Evolutionary conservation across 2,797 vertebrate genomes (phyloP).

Genomic region (Cynodonichthys magdalenae): DNA sequence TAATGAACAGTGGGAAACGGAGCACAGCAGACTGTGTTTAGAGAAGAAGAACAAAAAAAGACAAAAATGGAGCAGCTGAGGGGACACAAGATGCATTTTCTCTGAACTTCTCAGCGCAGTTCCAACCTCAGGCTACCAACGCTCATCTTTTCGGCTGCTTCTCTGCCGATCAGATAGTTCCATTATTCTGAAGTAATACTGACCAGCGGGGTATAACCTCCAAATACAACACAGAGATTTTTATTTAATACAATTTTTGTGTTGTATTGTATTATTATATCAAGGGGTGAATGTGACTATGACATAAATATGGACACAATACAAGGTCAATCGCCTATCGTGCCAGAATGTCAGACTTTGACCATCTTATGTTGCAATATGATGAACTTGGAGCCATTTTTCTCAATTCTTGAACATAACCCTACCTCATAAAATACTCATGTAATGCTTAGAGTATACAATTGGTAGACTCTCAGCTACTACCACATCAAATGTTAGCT

Average conservation of each 20-base stretch:
- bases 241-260: constrained; percentile 67
- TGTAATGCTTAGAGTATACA: too few species aligned
- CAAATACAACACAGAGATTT: constrained; percentile 60
- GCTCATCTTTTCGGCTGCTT: constrained; percentile 12
- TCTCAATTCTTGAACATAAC: too few species aligned
- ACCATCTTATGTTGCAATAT: too few species aligned
- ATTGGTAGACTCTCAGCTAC: too few species aligned
- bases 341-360: too few species aligned
- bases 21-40: constrained; percentile 41
- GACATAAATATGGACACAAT: constrained; percentile 38
- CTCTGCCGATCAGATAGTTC: constrained; percentile 23
- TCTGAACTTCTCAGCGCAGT: constrained; percentile 50
- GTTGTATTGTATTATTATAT: constrained; percentile 71
- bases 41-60: constrained; percentile 22
- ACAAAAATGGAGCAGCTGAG: constrained; percentile 61
- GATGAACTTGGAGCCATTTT: too few species aligned
- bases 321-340: constrained; percentile 5
- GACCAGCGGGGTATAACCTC: constrained; percentile 59
- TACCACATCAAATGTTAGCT: too few species aligned
- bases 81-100: constrained; percentile 57
- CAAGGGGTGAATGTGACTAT: constrained; percentile 33
- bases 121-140: constrained; percentile 17
- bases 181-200: constrained; percentile 38
- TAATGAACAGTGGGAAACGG: constrained; percentile 59
- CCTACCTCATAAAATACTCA: too few species aligned